Percentiles rank a stretch among this genome's conserved stretches.
phyloP scores from a whole-genome alignment of 2,888 invertebrate genomes.

The Protodeltote pygarga region DNA sequence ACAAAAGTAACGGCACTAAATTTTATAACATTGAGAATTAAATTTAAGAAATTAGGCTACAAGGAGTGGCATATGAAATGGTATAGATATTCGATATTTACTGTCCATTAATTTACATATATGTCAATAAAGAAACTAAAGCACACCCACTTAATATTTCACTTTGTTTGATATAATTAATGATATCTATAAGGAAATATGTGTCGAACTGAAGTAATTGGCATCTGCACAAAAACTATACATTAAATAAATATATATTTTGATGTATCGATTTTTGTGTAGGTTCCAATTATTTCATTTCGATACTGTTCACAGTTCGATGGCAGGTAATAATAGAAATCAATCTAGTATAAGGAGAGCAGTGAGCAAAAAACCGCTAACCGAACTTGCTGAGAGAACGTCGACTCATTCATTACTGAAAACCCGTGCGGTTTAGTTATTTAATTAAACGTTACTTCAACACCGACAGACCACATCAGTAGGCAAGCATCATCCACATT shows the following conservation, averaged over 20 bases:
- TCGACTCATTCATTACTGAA: slow-evolving; percentile 74
- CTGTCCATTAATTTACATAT: too few species aligned
- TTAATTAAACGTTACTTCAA: slow-evolving; percentile 75
- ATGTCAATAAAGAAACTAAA: too few species aligned
- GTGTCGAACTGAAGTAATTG: too few species aligned
- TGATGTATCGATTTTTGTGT: slow-evolving; percentile 51
- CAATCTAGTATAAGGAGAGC: slow-evolving; percentile 75
- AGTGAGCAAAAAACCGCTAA: slow-evolving; percentile 76
- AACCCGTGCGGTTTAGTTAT: slow-evolving; percentile 75
- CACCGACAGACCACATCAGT: slow-evolving; percentile 61
- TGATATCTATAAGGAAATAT: too few species aligned
- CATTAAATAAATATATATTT: slow-evolving; percentile 49
- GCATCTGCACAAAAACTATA: too few species aligned
- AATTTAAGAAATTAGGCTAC: not conserved
- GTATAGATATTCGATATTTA: too few species aligned
- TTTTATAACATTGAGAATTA: not conserved
- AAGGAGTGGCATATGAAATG: slow-evolving; percentile 4
- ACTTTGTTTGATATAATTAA: too few species aligned
- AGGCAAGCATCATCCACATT: slow-evolving; percentile 50
- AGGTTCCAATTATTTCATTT: slow-evolving; percentile 70
- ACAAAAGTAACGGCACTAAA: slow-evolving; percentile 1
- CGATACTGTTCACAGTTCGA: slow-evolving; percentile 72
- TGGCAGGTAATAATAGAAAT: slow-evolving; percentile 76
- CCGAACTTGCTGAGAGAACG: slow-evolving; percentile 72
- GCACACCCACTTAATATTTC: too few species aligned